phyloP scores from a whole-genome alignment of 2,113 vertebrate species.

The Centropus unirufus region DNA sequence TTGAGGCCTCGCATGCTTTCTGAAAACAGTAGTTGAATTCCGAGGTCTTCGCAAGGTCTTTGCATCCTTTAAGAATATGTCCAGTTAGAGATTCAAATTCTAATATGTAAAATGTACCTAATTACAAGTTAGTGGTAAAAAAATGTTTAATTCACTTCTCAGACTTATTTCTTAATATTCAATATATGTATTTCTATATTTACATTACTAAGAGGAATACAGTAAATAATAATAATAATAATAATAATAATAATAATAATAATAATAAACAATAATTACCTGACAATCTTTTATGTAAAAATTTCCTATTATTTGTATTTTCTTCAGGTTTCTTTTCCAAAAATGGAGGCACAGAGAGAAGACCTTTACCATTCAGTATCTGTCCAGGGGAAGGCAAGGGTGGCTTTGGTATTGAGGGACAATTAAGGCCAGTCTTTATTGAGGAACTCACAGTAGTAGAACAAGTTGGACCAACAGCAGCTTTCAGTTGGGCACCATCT shows the following conservation, averaged over 20 bases:
- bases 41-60: neutral
- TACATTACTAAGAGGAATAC: neutral
- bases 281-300: slow-evolving; percentile 92
- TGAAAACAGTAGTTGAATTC: neutral
- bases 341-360: slow-evolving; percentile 83
- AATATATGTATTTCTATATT: neutral
- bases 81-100: neutral
- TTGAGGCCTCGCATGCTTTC: neutral
- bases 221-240: neutral
- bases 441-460: slow-evolving; percentile 97
- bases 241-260: too few relatives aligned
- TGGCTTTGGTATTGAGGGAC: slow-evolving; percentile 99
- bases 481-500: slow-evolving; percentile 88
- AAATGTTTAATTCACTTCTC: neutral
- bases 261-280: slow-evolving; percentile 76
- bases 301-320: slow-evolving; percentile 90
- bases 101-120: neutral
- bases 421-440: slow-evolving; percentile 99
- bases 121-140: neutral
- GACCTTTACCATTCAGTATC: slow-evolving; percentile 97
- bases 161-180: neutral
- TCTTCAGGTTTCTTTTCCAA: slow-evolving; percentile 95
- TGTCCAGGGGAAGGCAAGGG: slow-evolving; percentile 93
- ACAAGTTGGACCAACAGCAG: slow-evolving; percentile 85
- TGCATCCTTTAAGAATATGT: neutral